A percentile compares a stretch with the other conserved stretches of the same genome.
Conservation (phyloP, 2,113 vertebrate genomes). For the Onychostoma macrolepis region DNA sequence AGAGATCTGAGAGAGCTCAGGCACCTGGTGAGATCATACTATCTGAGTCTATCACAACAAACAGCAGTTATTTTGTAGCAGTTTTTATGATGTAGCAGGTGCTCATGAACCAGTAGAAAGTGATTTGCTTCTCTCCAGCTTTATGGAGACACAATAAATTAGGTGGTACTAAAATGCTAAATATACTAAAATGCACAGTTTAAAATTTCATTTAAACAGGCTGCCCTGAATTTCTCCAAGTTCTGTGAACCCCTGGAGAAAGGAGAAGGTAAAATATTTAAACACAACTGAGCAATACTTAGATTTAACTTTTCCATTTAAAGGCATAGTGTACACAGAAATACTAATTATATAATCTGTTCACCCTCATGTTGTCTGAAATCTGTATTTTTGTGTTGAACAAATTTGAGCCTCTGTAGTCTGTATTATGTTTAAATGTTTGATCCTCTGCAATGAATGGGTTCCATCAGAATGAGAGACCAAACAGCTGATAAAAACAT, state of each 20-base stretch:
- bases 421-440: too few species aligned
- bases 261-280: constrained; percentile 86
- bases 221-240: constrained; percentile 92
- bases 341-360: not conserved
- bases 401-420: too few species aligned
- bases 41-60: not conserved
- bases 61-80: not conserved
- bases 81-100: not conserved
- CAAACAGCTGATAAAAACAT: too few species aligned
- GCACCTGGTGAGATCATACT: constrained; percentile 84
- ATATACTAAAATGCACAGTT: not conserved
- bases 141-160: not conserved
- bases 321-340: not conserved
- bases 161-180: not conserved
- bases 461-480: too few species aligned
- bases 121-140: not conserved
- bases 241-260: constrained; percentile 91
- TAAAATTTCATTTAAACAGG: constrained; percentile 73
- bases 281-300: not conserved
- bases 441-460: too few species aligned
- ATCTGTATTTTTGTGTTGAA: not conserved
- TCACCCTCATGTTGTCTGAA: not conserved
- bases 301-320: not conserved
- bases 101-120: not conserved
- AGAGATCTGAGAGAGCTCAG: constrained; percentile 92